Evolutionary conservation across 2,888 invertebrate species (phyloP).

Genomic region (Macrosiphum euphorbiae): DNA sequence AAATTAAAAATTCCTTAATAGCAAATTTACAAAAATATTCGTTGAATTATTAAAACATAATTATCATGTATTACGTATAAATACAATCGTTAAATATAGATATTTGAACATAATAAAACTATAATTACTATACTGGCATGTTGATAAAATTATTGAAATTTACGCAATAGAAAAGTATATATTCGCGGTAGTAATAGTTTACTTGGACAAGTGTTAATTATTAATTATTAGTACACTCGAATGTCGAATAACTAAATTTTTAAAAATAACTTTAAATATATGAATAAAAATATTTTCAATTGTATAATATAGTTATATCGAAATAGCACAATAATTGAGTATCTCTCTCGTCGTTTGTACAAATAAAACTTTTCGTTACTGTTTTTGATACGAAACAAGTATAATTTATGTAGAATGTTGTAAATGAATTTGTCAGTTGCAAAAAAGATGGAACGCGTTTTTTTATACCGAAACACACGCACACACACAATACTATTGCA

Average conservation of each 20-base stretch:
- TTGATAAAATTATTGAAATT: background rate
- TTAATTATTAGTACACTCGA: background rate
- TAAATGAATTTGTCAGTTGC: conserved; percentile 55
- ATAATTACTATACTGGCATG: background rate
- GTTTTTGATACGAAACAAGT: conserved; percentile 29
- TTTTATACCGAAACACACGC: background rate
- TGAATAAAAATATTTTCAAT: background rate
- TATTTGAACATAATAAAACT: background rate
- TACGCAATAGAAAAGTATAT: background rate
- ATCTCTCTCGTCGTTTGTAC: background rate
- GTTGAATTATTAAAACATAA: conserved; percentile 3
- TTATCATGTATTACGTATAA: background rate
- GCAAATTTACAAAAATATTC: background rate
- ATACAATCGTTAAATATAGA: background rate
- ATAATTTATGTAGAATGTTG: conserved; percentile 42
- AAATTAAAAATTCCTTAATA: background rate
- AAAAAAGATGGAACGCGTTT: conserved; percentile 52
- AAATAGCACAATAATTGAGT: background rate
- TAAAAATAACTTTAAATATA: background rate
- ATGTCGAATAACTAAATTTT: background rate
- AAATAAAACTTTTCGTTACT: background rate
- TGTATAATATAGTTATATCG: background rate
- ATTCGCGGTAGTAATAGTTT: background rate
- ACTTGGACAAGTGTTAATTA: background rate
- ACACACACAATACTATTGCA: background rate